Conservation (phyloP, 2,113 vertebrate genomes). For the Cettia cetti region DNA sequence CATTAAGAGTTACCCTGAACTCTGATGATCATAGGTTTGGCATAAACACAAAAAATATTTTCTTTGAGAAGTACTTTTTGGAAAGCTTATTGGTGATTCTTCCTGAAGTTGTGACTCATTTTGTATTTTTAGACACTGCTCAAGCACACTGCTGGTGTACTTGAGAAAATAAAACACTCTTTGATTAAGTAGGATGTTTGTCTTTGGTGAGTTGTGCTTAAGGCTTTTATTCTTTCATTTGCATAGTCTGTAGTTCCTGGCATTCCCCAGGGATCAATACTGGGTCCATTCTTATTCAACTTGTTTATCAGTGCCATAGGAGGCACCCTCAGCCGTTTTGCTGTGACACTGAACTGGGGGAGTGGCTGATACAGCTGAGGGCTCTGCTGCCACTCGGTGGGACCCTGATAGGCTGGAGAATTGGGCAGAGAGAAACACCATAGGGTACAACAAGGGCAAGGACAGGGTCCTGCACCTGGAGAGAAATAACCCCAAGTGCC, state of each 20-base stretch:
- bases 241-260: not conserved
- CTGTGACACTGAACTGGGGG: not conserved
- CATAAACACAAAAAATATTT: not conserved
- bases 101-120: not conserved
- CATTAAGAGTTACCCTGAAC: not conserved
- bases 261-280: not conserved
- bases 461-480: not conserved
- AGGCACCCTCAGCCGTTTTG: not conserved
- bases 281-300: not conserved
- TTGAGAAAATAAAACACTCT: not conserved
- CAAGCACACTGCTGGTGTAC: not conserved
- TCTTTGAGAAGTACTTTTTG: not conserved
- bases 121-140: not conserved
- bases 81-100: not conserved
- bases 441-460: not conserved
- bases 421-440: not conserved
- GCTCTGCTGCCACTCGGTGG: not conserved
- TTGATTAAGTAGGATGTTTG: not conserved
- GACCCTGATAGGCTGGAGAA: not conserved
- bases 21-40: not conserved
- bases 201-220: not conserved
- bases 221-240: not conserved
- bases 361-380: not conserved
- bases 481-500: not conserved
- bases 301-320: not conserved